Evolutionary conservation across 2,888 invertebrate species (phyloP).

Genomic region (Malthinus seriepunctatus): DNA sequence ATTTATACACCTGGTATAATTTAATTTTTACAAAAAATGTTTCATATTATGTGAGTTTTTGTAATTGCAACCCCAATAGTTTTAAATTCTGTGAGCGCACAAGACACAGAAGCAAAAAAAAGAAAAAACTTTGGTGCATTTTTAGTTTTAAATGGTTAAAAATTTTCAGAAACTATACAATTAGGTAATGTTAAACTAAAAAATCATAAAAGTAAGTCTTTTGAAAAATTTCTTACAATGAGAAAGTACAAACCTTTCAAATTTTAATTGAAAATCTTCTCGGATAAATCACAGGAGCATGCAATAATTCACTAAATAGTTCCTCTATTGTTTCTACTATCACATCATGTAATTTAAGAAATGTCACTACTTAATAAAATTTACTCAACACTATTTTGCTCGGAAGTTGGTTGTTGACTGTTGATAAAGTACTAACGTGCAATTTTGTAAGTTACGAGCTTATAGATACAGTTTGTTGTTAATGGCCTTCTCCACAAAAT

Average conservation of each 20-base stretch:
- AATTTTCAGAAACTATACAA: too few relatives aligned
- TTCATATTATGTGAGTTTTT: too few relatives aligned
- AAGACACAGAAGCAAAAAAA: too few relatives aligned
- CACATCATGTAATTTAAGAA: constrained; percentile 19
- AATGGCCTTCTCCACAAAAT: constrained; percentile 9
- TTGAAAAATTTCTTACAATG: background rate
- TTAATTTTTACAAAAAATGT: too few relatives aligned
- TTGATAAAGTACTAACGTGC: constrained; percentile 25
- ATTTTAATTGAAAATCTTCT: background rate
- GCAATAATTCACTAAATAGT: constrained; percentile 6
- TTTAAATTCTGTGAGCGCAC: too few relatives aligned
- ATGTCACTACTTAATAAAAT: constrained; percentile 14
- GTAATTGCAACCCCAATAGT: too few relatives aligned
- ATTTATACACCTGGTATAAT: too few relatives aligned
- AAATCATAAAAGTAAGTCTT: too few relatives aligned
- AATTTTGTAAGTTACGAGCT: constrained; percentile 22
- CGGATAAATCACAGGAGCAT: background rate
- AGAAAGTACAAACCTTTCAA: background rate
- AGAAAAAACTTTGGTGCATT: too few relatives aligned
- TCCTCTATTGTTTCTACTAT: constrained; percentile 8
- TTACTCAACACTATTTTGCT: constrained; percentile 22
- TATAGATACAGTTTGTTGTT: constrained; percentile 18
- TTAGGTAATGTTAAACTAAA: too few relatives aligned
- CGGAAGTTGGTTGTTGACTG: constrained; percentile 31
- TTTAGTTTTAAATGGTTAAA: too few relatives aligned